A percentile compares a stretch with the other conserved stretches of the same genome.
phyloP scores from a whole-genome alignment of 1,140 invertebrate species.

The Brachionus manjavacas region DNA sequence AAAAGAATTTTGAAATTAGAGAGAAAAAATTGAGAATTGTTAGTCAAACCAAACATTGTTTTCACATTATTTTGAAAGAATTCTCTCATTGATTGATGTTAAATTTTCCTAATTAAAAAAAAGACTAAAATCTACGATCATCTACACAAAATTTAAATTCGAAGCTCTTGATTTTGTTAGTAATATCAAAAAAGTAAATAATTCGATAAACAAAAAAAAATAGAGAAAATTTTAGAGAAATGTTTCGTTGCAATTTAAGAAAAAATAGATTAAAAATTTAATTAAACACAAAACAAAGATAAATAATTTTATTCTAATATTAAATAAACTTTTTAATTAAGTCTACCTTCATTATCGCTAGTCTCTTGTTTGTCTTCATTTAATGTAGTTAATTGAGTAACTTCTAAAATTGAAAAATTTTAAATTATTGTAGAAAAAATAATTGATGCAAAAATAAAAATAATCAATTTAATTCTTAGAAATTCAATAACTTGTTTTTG shows the following conservation, averaged over 20 bases:
- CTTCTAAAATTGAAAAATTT: background rate
- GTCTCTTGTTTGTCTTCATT: background rate
- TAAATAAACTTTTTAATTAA: conserved; percentile 34
- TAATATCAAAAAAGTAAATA: background rate
- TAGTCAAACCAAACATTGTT: background rate
- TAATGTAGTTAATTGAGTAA: background rate
- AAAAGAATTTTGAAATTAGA: background rate
- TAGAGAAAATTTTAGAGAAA: background rate
- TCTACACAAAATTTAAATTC: background rate
- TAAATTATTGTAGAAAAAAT: background rate
- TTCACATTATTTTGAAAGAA: background rate
- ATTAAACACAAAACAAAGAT: conserved; percentile 18
- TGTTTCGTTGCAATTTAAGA: conserved; percentile 5
- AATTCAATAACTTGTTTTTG: no score
- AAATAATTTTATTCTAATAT: conserved; percentile 34
- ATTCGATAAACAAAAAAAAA: background rate
- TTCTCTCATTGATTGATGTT: background rate
- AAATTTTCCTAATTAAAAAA: background rate
- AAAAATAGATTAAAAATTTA: conserved; percentile 11
- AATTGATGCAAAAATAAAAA: background rate
- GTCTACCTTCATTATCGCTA: background rate
- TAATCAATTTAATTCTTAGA: background rate
- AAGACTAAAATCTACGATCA: background rate
- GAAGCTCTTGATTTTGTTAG: conserved; percentile 36
- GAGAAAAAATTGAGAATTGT: background rate